These are phyloP conservation scores for Lordiphosa mommai DNA, from an alignment of 1,140 invertebrate species.

Conservation along the genomic window DNA sequence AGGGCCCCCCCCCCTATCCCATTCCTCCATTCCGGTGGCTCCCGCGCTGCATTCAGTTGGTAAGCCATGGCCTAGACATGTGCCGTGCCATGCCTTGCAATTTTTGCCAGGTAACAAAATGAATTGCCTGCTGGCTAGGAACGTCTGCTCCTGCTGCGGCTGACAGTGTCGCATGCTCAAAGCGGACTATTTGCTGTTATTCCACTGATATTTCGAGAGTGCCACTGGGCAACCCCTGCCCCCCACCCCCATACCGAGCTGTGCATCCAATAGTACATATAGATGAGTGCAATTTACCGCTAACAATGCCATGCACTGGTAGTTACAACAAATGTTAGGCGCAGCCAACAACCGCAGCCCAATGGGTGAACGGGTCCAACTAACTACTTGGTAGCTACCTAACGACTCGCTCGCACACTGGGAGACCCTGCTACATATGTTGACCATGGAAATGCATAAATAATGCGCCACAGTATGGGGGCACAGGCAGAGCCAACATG, in stretches of 20 bases:
- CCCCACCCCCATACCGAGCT: background rate
- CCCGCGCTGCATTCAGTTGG: constrained; percentile 17
- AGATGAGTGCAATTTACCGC: constrained; percentile 78
- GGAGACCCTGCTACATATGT: constrained; percentile 59
- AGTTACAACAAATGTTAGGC: constrained; percentile 76
- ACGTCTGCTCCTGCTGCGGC: constrained; percentile 43
- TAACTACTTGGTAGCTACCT: constrained; percentile 73
- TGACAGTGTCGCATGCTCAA: constrained; percentile 75
- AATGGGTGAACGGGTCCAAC: constrained; percentile 22
- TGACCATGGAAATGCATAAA: constrained; percentile 77
- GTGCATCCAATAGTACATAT: constrained; percentile 55
- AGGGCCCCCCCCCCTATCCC: constrained; percentile 3
- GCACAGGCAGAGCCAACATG: constrained; percentile 33
- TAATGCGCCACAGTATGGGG: constrained; percentile 69
- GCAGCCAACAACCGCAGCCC: constrained; percentile 63
- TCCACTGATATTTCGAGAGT: constrained; percentile 74
- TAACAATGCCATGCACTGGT: constrained; percentile 74
- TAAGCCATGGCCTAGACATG: constrained; percentile 40
- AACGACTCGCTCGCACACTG: constrained; percentile 41
- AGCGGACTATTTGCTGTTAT: constrained; percentile 75
- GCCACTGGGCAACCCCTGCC: constrained; percentile 22
- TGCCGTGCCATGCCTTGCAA: constrained; percentile 45
- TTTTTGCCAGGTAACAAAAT: constrained; percentile 76
- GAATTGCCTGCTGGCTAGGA: constrained; percentile 58
- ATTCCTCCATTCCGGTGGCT: background rate